These are phyloP conservation scores for Chymomyza amoena DNA, from an alignment of 2,888 invertebrate species.

Conservation along the genomic window DNA sequence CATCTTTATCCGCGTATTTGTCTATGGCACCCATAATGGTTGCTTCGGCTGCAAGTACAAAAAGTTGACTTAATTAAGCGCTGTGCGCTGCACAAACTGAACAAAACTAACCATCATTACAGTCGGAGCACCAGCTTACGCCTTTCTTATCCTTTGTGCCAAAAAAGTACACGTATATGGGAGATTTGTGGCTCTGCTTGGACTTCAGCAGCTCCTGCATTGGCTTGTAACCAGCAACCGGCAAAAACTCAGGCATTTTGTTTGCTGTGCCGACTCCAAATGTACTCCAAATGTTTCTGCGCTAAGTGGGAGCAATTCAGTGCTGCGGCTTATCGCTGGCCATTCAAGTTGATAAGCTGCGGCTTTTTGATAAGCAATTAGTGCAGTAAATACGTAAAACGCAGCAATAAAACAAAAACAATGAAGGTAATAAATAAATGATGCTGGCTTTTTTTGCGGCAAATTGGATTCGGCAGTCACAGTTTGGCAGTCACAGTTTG, in stretches of 20 bases:
- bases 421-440: not conserved
- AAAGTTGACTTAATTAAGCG: too few relatives aligned
- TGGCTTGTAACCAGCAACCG: conserved; percentile 37
- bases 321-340: not conserved
- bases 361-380: not conserved
- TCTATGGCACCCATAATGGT: conserved; percentile 83
- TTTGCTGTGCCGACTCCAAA: not conserved
- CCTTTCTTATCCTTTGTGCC: conserved; percentile 80
- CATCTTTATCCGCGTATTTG: conserved; percentile 80
- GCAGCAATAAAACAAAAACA: not conserved
- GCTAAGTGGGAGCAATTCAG: not conserved
- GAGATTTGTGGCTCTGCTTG: conserved; percentile 26
- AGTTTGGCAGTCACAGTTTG: too few relatives aligned
- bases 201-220: conserved; percentile 41
- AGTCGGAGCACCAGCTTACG: conserved; percentile 92
- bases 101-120: conserved; percentile 84
- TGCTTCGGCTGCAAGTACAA: conserved; percentile 77
- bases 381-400: not conserved
- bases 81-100: conserved; percentile 81
- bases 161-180: conserved; percentile 60
- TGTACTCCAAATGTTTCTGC: not conserved
- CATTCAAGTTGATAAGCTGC: not conserved
- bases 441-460: not conserved
- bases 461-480: not conserved
- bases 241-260: conserved; percentile 50